Evolutionary conservation across 2,797 vertebrate species (phyloP).

Genomic region (Cheirogaleus major): DNA sequence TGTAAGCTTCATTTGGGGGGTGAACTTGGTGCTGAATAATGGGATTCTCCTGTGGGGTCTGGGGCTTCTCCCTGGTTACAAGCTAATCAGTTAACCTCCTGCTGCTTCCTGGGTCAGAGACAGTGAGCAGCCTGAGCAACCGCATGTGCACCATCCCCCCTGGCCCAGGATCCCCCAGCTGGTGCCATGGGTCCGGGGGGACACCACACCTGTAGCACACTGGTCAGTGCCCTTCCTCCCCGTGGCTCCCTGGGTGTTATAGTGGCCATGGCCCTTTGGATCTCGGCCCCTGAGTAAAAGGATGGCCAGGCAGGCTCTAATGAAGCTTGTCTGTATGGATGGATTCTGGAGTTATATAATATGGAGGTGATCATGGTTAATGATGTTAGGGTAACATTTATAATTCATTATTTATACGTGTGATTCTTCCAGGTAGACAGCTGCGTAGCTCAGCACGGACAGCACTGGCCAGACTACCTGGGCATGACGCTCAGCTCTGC

Average conservation of each 20-base stretch:
- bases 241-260: not conserved
- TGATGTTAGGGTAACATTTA: not conserved
- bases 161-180: rapidly evolving
- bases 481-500: not conserved
- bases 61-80: rapidly evolving
- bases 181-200: rapidly evolving
- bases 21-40: not conserved
- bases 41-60: not conserved
- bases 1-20: slow-evolving; percentile 82
- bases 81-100: rapidly evolving
- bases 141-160: rapidly evolving
- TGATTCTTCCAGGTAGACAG: not conserved
- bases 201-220: rapidly evolving
- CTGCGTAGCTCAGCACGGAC: not conserved
- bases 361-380: not conserved
- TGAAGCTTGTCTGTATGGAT: rapidly evolving
- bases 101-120: rapidly evolving
- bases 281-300: not conserved
- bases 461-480: not conserved
- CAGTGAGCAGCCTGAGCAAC: rapidly evolving
- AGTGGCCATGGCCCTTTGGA: not conserved
- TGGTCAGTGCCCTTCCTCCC: not conserved
- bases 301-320: not conserved
- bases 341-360: not conserved
- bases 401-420: not conserved